Evolutionary conservation across 1,140 invertebrate species (phyloP).

Genomic region (Drosophila lacteicornis): DNA sequence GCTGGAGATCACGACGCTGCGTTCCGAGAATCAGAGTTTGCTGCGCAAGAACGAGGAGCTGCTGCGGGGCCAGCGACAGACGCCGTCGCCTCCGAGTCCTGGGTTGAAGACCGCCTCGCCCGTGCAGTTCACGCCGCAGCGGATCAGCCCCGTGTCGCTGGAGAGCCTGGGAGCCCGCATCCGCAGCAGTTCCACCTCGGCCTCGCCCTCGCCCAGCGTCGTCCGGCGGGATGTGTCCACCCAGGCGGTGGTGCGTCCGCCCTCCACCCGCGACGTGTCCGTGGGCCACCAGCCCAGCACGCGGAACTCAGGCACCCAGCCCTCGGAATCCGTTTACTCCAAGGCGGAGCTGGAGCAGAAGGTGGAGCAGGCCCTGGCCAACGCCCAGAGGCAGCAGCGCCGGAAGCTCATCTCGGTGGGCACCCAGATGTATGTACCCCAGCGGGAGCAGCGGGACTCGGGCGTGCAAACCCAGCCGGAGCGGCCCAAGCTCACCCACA

Average conservation of each 20-base stretch:
- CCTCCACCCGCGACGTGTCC: slow-evolving; percentile 67
- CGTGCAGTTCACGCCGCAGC: slow-evolving; percentile 77
- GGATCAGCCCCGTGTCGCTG: slow-evolving; percentile 77
- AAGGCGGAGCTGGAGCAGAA: slow-evolving; percentile 62
- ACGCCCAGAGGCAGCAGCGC: slow-evolving; percentile 76
- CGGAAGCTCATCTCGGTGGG: slow-evolving; percentile 75
- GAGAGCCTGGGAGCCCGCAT: slow-evolving; percentile 77
- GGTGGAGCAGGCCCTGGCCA: slow-evolving; percentile 50
- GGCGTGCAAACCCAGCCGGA: slow-evolving; percentile 76
- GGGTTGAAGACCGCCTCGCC: slow-evolving; percentile 66
- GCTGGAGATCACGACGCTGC: slow-evolving; percentile 89
- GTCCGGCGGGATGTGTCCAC: slow-evolving; percentile 88
- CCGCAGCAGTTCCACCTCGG: slow-evolving; percentile 66
- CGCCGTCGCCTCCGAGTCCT: slow-evolving; percentile 68
- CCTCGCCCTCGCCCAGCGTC: slow-evolving; percentile 42
- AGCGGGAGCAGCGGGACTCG: slow-evolving; percentile 64
- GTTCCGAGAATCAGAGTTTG: slow-evolving; percentile 91
- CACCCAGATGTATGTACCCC: slow-evolving; percentile 77
- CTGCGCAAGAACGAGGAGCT: slow-evolving; percentile 85
- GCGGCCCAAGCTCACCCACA: slow-evolving; percentile 54
- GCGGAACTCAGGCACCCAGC: slow-evolving; percentile 60
- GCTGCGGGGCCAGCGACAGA: slow-evolving; percentile 84
- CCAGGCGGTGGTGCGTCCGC: slow-evolving; percentile 85
- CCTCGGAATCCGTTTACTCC: slow-evolving; percentile 60
- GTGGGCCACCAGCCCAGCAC: slow-evolving; percentile 43